Base-by-base conservation (phyloP, 2,113 vertebrate species). In the Himantopus leucocephalus region DNA sequence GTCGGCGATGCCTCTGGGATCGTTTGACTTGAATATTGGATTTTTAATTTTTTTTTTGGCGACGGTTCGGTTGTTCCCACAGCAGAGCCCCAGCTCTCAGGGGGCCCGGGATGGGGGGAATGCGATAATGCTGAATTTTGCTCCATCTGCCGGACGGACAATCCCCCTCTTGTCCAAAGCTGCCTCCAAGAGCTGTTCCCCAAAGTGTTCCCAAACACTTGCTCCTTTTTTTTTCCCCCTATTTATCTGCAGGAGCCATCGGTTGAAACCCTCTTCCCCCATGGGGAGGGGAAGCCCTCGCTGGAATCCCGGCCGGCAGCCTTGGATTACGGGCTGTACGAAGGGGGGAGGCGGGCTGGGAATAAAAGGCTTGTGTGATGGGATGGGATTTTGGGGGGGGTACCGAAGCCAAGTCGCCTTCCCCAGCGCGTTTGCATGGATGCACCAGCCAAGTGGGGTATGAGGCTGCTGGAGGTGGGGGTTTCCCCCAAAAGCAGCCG, bases 21-120 rank as follows among this genome's bases (percentile, higher is more conserved):
- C 27, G 0, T 20, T 30, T 3, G 15, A 2, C 62, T 72, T 8
- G 3, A 2, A 7, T 1, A 1, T 19, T 1, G 39, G 53, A 20
- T 37, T 37, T 37, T 37, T 37, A 37, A n/a, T n/a, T 37, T 39
- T 39, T 39, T 29, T 32, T 59, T 45, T 5, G n/a, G 37, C 0
- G 8, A 5, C 3, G 4, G 6, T 35, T 34, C 1, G 4, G 21
- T 8, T 3, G 41, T 35, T 75, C 48, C 73, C 81, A 0, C 55
- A 8, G 20, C 32, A 21, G 30, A 34, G 18, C 18, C 32, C 32
- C 26, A 7, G 48, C 39, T 32, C 58, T 27, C 8, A 0, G 2
- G 70, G 41, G 60, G 8, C 30, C 37, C 5, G 17, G 21, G 30
- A 35, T 35, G 35, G 35, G 35, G 37, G 79, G 19, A 15, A 4